Evolutionary conservation across 2,888 invertebrate genomes (phyloP).

Genomic region (Diloba caeruleocephala): DNA sequence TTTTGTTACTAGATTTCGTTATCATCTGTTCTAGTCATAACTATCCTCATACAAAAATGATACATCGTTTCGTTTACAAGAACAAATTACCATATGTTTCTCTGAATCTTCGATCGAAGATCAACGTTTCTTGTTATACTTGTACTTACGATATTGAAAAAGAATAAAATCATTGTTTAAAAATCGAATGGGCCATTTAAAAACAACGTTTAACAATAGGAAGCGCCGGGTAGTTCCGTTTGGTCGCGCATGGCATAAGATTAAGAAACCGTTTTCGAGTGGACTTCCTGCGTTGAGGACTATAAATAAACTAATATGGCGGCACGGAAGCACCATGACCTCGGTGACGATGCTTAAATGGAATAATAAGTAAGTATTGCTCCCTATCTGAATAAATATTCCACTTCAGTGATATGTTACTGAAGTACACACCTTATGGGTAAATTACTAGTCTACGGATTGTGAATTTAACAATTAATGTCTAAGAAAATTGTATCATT

Average conservation of each 20-base stretch:
- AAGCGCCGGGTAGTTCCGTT: conserved; percentile 73
- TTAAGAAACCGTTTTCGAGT: conserved; percentile 75
- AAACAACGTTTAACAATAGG: conserved; percentile 66
- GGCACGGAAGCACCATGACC: conserved; percentile 74
- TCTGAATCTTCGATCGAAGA: too few species aligned
- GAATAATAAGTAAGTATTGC: conserved; percentile 50
- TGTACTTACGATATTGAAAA: neutral
- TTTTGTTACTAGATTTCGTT: too few species aligned
- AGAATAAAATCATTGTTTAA: conserved; percentile 37
- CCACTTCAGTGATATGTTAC: conserved; percentile 11
- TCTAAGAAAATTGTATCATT: too few species aligned
- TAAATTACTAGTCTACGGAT: too few species aligned
- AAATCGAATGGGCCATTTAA: conserved; percentile 52
- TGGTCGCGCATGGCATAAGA: conserved; percentile 75
- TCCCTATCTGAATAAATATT: conserved; percentile 39
- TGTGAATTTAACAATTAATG: too few species aligned
- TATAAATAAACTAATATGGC: conserved; percentile 80
- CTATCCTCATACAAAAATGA: too few species aligned
- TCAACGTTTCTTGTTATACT: too few species aligned
- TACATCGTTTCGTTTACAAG: too few species aligned
- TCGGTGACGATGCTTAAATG: conserved; percentile 63
- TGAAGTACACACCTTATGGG: too few species aligned
- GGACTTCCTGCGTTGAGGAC: conserved; percentile 72
- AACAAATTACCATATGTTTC: too few species aligned
- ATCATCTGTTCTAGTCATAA: too few species aligned